Conservation (phyloP, 2,113 vertebrate species). For the Lathamus discolor region DNA sequence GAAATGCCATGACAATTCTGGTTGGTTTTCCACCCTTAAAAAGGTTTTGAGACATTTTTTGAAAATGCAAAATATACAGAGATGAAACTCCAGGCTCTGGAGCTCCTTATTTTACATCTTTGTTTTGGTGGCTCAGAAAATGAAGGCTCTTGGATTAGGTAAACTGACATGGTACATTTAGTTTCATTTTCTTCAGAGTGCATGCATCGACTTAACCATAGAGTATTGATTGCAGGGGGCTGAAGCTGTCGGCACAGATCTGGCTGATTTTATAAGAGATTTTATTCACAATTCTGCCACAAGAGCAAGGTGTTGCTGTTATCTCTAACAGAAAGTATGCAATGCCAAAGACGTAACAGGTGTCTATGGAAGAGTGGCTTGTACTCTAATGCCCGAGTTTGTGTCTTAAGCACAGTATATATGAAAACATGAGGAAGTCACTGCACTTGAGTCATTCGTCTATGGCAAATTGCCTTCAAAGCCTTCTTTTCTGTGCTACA, state of each 20-base stretch:
- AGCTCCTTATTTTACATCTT: background rate
- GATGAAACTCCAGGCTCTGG: background rate
- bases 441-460: background rate
- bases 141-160: constrained; percentile 9
- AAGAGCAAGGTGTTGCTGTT: background rate
- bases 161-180: constrained; percentile 15
- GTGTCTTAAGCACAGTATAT: background rate
- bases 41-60: background rate
- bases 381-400: background rate
- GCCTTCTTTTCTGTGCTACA: background rate
- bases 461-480: background rate
- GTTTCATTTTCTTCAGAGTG: constrained; percentile 19
- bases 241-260: background rate
- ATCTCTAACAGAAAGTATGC: background rate
- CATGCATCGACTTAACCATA: background rate
- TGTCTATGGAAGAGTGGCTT: background rate
- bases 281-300: background rate
- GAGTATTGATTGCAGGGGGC: constrained; percentile 14
- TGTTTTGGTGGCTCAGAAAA: background rate
- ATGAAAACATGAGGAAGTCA: background rate
- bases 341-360: background rate
- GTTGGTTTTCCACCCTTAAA: background rate
- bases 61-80: background rate
- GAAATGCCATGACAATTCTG: background rate
- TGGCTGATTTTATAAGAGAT: background rate